Evolutionary conservation across 2,113 vertebrate genomes (phyloP).

Genomic region (Nycticorax nycticorax): DNA sequence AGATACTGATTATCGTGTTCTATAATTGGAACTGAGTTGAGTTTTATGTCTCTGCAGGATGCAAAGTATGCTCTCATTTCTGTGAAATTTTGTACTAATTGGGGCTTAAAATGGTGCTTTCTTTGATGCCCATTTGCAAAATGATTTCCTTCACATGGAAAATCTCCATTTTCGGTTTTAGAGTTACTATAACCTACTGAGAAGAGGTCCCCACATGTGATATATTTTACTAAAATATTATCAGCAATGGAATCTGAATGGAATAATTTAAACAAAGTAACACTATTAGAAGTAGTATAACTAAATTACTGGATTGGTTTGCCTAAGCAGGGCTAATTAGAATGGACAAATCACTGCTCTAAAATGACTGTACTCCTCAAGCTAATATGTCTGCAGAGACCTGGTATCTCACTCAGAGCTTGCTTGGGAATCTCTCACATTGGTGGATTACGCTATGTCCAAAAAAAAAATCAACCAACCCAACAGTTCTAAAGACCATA

Average conservation of each 20-base stretch:
- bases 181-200: not conserved
- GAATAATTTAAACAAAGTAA: slow-evolving; percentile 44
- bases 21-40: slow-evolving; percentile 21
- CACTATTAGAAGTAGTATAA: slow-evolving; percentile 26
- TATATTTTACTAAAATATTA: not conserved
- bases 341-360: slow-evolving; percentile 24
- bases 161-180: not conserved
- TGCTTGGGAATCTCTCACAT: not conserved
- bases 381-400: slow-evolving; percentile 28
- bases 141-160: not conserved
- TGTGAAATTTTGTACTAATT: slow-evolving; percentile 28
- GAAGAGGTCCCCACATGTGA: not conserved
- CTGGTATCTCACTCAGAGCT: not conserved
- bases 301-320: slow-evolving; percentile 11
- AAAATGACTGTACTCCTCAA: not conserved
- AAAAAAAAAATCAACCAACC: not conserved
- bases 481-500: not conserved
- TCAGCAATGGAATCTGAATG: not conserved
- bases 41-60: slow-evolving; percentile 39
- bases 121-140: slow-evolving; percentile 3
- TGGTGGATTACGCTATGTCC: not conserved
- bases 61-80: slow-evolving; percentile 19
- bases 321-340: slow-evolving; percentile 26
- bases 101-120: not conserved
- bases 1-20: not conserved